phyloP scores from a whole-genome alignment of 2,888 invertebrate genomes.

The Psococerastis gibbosa region DNA sequence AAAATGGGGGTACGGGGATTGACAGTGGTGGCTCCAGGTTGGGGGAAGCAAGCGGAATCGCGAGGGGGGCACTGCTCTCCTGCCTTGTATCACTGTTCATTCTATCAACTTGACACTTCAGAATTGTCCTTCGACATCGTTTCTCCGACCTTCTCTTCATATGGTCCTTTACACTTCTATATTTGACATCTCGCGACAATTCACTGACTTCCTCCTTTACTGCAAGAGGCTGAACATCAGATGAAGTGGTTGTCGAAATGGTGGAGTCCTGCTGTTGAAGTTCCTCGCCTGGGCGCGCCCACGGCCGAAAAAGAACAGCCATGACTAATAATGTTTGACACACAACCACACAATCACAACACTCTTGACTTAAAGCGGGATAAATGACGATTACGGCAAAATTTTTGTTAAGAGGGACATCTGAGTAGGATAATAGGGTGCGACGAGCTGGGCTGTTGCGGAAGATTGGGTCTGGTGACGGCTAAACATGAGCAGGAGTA shows the following conservation, averaged over 20 bases:
- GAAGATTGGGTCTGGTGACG: not conserved
- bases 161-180: constrained; percentile 3
- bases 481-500: not conserved
- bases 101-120: not conserved
- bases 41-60: not conserved
- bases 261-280: constrained; percentile 1
- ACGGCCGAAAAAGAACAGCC: constrained; percentile 2
- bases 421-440: not conserved
- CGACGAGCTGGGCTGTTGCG: too few species aligned
- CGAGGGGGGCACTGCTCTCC: not conserved
- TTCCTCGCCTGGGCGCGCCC: not conserved
- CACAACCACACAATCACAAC: not conserved
- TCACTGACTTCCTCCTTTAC: not conserved
- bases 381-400: constrained; percentile 8
- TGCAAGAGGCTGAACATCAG: not conserved
- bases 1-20: not conserved
- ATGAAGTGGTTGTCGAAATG: constrained; percentile 2
- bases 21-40: not conserved
- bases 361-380: constrained; percentile 7
- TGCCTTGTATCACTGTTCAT: not conserved
- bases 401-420: constrained; percentile 5
- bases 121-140: not conserved
- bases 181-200: not conserved
- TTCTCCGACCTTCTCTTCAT: constrained; percentile 5
- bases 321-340: not conserved